Base-by-base conservation (phyloP, 2,797 vertebrate genomes). In the Strix occidentalis region DNA sequence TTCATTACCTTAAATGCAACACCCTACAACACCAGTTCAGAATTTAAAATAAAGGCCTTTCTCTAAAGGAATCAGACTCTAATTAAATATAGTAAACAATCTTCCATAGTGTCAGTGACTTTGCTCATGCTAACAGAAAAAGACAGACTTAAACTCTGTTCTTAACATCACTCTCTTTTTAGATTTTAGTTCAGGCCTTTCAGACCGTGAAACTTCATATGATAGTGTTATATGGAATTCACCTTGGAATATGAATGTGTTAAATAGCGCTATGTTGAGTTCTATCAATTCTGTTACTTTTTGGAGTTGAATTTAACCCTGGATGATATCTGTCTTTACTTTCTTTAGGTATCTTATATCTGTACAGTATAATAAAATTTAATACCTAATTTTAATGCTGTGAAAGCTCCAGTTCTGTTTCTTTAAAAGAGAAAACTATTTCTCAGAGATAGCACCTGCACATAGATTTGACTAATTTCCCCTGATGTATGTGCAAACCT, bases 11-110 rank as follows among this genome's bases (percentile, higher is more conserved):
- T 45, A 45, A 45, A 45, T 45, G 43, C 43, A 45, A 45, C 16
- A 45, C 43, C 16, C 88, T 85, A 29, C 82, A 96, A 93, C 95
- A 97, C 54, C 80, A 93, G 94, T 96, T 96, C 83, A 79, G 71
- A 87, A 72, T 87, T 96, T 96, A 97, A 97, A 97, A 97, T 89
- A 95, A 97, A 96, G 91, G 68, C 88, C 79, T 97, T 96, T 94
- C 72, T 94, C 88, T 97, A 68, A 87, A 96, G 85, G 91, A 97
- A 97, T 93, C 93, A 92, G 71, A 94, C 89, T 94, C 68, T 96
- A 57, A 50, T 50, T 50, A 97, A 91, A 87, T 91, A 95, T 56
- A 91, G 91, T 95, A 96, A 97, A 94, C 35, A 84, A 86, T 58
- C 41, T 95, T 96, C 92, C 94, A 93, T 95, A 96, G 93, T 97